Conservation (phyloP, 2,113 vertebrate genomes). For the Orcinus orca region DNA sequence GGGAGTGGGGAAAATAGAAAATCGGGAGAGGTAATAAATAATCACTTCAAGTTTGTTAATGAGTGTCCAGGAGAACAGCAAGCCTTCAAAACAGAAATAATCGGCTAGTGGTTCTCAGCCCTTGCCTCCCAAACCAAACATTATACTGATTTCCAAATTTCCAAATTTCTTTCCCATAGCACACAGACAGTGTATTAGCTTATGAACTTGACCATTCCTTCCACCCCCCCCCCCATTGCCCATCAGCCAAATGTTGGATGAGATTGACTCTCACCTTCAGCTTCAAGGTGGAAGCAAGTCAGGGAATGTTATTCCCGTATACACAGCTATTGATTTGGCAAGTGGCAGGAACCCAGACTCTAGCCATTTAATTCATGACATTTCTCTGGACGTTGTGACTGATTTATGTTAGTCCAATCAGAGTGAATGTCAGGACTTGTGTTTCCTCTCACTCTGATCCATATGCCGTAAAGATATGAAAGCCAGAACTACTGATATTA, state of each 20-base stretch:
- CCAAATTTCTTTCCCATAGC: not conserved
- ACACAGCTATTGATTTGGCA: not conserved
- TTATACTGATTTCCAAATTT: too few relatives aligned
- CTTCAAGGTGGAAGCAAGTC: not conserved
- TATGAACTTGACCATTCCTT: not conserved
- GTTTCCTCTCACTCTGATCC: not conserved
- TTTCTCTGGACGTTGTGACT: not conserved
- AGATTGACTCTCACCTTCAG: not conserved
- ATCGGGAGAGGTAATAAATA: not conserved
- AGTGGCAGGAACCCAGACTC: not conserved
- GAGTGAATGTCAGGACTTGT: not conserved
- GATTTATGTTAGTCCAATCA: not conserved
- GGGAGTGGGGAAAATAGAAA: not conserved
- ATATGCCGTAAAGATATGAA: not conserved
- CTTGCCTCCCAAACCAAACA: not conserved
- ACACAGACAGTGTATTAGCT: accelerated
- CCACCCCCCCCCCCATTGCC: accelerated
- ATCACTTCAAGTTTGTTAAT: not conserved
- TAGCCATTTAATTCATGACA: not conserved
- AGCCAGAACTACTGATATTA: not conserved
- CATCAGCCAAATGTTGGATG: not conserved
- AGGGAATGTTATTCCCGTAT: not conserved
- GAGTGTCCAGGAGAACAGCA: not conserved
- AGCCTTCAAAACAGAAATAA: not conserved
- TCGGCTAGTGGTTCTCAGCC: not conserved